phyloP scores from a whole-genome alignment of 2,113 vertebrate species.

The Todiramphus saurophagus region DNA sequence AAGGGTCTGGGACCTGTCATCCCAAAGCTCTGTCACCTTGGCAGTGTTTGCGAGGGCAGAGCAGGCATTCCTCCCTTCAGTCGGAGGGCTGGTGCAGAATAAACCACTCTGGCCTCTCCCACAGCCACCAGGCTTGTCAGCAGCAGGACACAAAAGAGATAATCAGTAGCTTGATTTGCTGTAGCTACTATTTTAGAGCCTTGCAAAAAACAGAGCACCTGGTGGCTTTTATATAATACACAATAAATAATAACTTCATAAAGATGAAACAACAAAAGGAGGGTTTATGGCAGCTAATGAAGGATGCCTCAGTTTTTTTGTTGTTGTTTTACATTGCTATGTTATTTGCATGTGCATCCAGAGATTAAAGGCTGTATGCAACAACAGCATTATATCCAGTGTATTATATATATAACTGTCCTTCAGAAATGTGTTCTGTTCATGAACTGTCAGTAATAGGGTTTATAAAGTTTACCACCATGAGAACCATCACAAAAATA shows the following conservation, averaged over 20 bases:
- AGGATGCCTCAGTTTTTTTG: background rate
- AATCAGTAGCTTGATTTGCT: background rate
- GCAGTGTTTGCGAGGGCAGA: background rate
- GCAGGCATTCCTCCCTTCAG: background rate
- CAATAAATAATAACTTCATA: background rate
- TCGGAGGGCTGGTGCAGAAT: fast-evolving
- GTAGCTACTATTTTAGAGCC: background rate
- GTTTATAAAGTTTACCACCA: background rate
- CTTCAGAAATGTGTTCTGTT: background rate
- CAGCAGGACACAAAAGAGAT: background rate
- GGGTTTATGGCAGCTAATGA: background rate
- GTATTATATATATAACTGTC: background rate
- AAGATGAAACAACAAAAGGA: background rate
- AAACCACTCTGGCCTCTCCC: background rate
- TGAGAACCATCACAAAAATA: background rate
- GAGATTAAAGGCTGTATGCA: background rate
- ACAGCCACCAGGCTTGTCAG: background rate
- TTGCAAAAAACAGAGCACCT: background rate
- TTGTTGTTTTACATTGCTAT: background rate
- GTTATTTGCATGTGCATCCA: background rate
- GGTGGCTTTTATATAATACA: background rate
- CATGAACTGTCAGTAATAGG: background rate
- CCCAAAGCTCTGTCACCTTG: background rate
- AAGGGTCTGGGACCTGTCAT: background rate
- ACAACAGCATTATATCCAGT: background rate